phyloP scores from a whole-genome alignment of 2,113 vertebrate genomes.

The Anhinga rufa region DNA sequence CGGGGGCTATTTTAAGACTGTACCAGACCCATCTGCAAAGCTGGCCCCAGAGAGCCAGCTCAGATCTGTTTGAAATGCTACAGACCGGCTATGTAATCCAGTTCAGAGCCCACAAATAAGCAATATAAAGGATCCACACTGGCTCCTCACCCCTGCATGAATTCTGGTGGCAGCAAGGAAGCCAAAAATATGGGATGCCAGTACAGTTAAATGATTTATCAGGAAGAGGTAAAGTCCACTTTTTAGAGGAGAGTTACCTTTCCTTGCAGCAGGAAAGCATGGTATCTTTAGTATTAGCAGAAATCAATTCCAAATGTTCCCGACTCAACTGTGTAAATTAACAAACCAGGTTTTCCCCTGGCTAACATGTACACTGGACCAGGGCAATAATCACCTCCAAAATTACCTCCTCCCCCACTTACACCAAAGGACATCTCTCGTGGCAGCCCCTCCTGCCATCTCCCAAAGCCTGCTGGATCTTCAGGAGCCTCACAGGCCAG shows the following conservation, averaged over 20 bases:
- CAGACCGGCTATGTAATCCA: fast-evolving
- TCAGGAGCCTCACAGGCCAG: fast-evolving
- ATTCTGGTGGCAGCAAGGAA: background rate
- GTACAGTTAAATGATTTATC: background rate
- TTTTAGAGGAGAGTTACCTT: background rate
- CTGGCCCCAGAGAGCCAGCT: background rate
- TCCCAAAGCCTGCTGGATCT: background rate
- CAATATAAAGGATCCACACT: fast-evolving
- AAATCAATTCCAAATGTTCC: background rate
- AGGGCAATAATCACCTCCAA: background rate
- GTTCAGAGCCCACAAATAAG: background rate
- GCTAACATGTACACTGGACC: background rate
- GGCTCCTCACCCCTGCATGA: background rate
- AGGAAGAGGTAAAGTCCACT: background rate
- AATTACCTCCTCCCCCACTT: background rate
- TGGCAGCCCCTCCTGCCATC: background rate
- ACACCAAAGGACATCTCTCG: background rate
- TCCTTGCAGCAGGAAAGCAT: background rate
- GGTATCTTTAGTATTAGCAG: background rate
- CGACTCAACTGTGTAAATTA: background rate
- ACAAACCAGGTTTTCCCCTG: background rate
- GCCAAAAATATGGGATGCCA: background rate
- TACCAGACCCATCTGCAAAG: background rate
- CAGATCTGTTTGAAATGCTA: background rate
- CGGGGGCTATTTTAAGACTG: background rate